Evolutionary conservation across 1,140 invertebrate genomes (phyloP), one percentile per base, ranked within the genome.

Genomic region (Pachypeltis micranthus): DNA sequence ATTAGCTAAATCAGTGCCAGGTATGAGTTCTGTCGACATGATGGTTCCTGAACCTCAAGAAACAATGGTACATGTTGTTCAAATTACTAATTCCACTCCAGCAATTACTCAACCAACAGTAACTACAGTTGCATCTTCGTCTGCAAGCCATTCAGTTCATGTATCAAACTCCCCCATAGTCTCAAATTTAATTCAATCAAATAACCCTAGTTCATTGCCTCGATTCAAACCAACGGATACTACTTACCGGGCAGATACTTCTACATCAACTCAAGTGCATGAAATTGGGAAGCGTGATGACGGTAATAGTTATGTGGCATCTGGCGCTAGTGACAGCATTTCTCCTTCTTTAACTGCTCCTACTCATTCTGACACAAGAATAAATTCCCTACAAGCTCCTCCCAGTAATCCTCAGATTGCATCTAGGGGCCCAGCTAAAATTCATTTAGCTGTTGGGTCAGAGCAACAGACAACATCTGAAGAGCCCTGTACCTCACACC

Each of bases 61-160:
- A 55, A 74, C 77, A 0, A 80, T 80, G 0, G 78, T 83, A 1
- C 80, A 83, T 66, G 78, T 83, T 0, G 81, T 83, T 1, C 82
- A 83, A 64, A 68, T 83, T 12, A 76, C 79, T 24, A 63, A 55
- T 59, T 55, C 61, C 23, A 59, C 54, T 23, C 23, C 57, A 0
- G 24, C 54, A n/a, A 16, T 31, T 31, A 29, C 51, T 34, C 56
- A 63, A 29, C 44, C 65, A 0, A 56, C 47, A 14, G 47, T 51
- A 4, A 51, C 47, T 21, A 51, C 7, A 10, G 47, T 51, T 51
- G 47, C 23, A 3, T 10, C 47, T 10, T 51, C 47, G 19, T 51
- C 64, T 26, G 51, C 58, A 29, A 39, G 54, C n/a, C 25, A 24
- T 63, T 47, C 54, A 44, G 16, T 54, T 29, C 24, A 25, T 34